Evolutionary conservation across 2,888 invertebrate genomes (phyloP).

Genomic region (Odiellus spinosus): DNA sequence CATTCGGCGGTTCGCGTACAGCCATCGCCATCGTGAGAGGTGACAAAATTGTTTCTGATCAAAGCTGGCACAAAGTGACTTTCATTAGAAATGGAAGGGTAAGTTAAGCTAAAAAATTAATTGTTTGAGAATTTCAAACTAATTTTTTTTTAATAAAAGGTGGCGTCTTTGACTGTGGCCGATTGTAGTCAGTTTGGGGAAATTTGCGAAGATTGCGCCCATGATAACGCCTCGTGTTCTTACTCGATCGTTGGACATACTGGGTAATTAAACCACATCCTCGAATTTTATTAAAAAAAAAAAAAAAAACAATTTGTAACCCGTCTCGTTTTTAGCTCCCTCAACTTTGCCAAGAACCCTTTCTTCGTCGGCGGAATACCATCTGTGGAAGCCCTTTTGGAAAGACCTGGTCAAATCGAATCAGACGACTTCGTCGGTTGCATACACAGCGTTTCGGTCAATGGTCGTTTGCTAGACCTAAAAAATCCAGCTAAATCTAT

Average conservation of each 20-base stretch:
- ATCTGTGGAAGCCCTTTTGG: constrained; percentile 67
- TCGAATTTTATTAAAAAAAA: no score
- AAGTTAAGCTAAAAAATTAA: constrained; percentile 43
- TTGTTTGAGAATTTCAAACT: neutral
- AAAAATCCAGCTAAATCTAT: constrained; percentile 55
- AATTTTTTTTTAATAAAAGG: constrained; percentile 6
- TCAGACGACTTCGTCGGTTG: constrained; percentile 89
- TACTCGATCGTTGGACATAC: constrained; percentile 71
- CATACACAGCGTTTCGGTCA: constrained; percentile 73
- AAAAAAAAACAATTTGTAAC: no score
- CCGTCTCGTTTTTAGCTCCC: constrained; percentile 33
- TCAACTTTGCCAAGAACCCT: constrained; percentile 79
- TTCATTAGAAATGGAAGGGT: constrained; percentile 79
- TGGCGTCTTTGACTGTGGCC: constrained; percentile 18
- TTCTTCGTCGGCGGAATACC: constrained; percentile 68
- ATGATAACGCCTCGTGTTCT: constrained; percentile 65
- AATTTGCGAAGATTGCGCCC: constrained; percentile 54
- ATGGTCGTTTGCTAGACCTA: constrained; percentile 65
- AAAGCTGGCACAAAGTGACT: constrained; percentile 78
- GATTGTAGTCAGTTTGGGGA: constrained; percentile 17
- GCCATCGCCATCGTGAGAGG: constrained; percentile 60
- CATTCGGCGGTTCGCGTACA: constrained; percentile 74
- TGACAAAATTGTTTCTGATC: constrained; percentile 55
- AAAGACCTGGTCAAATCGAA: constrained; percentile 74
- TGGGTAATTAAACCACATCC: constrained; percentile 45